These are phyloP conservation scores for Lepilemur ruficaudatus DNA, from an alignment of 2,797 vertebrate species.

Conservation along the genomic window DNA sequence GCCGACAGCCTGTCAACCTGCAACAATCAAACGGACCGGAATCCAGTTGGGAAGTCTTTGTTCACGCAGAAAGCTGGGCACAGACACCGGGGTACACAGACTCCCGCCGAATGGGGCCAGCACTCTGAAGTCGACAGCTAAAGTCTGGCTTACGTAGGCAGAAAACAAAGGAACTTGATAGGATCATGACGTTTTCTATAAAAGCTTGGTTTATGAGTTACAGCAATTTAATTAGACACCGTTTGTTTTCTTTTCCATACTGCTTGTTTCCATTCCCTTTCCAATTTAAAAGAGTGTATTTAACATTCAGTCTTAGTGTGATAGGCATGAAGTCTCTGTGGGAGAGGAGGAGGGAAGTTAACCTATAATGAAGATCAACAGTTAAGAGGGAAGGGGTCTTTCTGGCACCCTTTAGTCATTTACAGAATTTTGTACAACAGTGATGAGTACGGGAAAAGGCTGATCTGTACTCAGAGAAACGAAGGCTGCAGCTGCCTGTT, in stretches of 20 bases:
- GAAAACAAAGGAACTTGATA: neutral
- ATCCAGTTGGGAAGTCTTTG: neutral
- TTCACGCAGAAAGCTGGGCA: neutral
- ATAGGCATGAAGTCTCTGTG: neutral
- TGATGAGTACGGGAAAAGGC: neutral
- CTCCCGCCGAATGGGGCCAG: neutral
- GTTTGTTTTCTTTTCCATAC: neutral
- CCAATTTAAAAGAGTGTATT: neutral
- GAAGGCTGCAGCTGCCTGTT: neutral
- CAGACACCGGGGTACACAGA: neutral
- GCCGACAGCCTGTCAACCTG: neutral
- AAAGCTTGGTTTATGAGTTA: neutral
- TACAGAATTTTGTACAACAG: neutral
- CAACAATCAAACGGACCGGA: neutral
- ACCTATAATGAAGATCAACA: neutral
- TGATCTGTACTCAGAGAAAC: neutral
- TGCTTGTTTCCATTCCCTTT: neutral
- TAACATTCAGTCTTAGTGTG: neutral
- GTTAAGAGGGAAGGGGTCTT: neutral
- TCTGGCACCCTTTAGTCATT: neutral
- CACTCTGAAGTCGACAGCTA: neutral
- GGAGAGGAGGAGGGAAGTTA: too few species aligned
- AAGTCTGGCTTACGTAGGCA: neutral
- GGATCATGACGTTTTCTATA: neutral
- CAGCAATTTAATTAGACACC: neutral